These are phyloP conservation scores for Prenolepis imparis DNA, from an alignment of 2,888 invertebrate species.

Conservation along the genomic window DNA sequence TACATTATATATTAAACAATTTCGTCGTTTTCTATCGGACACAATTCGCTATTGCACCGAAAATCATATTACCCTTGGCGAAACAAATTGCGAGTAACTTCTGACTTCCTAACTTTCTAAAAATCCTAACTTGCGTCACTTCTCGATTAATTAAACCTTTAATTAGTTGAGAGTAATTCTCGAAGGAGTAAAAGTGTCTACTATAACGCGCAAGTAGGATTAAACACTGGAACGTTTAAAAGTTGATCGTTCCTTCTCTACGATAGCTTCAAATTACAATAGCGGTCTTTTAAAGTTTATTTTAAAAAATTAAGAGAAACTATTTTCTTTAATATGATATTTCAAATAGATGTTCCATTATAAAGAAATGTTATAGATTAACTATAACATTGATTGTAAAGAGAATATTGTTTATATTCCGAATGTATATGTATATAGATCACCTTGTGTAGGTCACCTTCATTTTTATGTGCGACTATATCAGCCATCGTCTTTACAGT, in stretches of 20 bases:
- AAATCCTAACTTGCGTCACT: not conserved
- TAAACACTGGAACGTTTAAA: not conserved
- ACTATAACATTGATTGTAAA: not conserved
- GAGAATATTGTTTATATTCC: not conserved
- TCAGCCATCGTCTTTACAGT: conserved; percentile 5
- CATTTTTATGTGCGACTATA: conserved; percentile 6
- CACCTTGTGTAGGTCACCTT: not conserved
- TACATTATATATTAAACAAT: conserved; percentile 71
- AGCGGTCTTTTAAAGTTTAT: not conserved
- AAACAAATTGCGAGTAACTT: conserved; percentile 25
- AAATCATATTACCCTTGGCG: conserved; percentile 8
- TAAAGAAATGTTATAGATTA: not conserved
- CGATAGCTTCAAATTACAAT: not conserved
- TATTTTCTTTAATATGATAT: not conserved
- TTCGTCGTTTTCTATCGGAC: conserved; percentile 58
- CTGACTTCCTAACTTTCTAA: conserved; percentile 1
- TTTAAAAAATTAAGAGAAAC: not conserved
- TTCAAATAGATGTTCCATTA: not conserved
- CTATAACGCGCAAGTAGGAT: not conserved
- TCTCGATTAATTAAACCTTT: conserved; percentile 32
- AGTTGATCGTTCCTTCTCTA: not conserved
- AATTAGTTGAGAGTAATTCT: conserved; percentile 35
- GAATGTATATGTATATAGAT: not conserved
- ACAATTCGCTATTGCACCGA: conserved; percentile 49
- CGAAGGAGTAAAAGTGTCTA: not conserved